Evolutionary conservation across 2,797 vertebrate species (phyloP), one percentile per base, ranked within the genome.

Genomic region (Pangasius macronema): DNA sequence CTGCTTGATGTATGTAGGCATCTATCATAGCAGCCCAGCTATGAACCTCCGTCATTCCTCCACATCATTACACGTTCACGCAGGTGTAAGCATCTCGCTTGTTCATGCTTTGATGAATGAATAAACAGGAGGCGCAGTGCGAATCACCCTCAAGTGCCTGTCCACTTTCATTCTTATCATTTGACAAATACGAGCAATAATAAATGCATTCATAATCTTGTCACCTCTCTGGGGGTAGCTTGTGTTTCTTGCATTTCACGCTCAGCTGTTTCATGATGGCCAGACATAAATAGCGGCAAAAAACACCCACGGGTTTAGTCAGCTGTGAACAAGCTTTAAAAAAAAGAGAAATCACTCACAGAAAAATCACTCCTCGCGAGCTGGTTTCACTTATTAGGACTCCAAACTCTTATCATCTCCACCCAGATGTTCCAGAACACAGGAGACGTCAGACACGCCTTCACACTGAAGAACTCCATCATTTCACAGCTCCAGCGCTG

Each of bases 201-300:
- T 90, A 87, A 93, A 89, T 81, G 85, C 88, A 77, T 90, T 65
- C 87, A 82, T 92, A 39, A 85, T 88, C 84, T 85, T 67, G 59
- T 49, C 81, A 87, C 73, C 88, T 91, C 88, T 88, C 86, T 3
- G 20, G 77, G 89, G 90, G 49, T 46, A n/a, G 85, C 81, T 61
- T 83, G 73, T 80, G 88, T 84, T 86, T 86, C 65, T 84, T 83
- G 72, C 73, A 72, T 80, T 86, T 88, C 88, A 80, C 72, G 81
- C 87, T 86, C 72, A 68, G 72, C 81, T 86, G 80, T 88, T 88
- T 83, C 61, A 82, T 85, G 84, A 80, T 85, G 87, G 81, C 81
- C 39, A 33, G 87, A 72, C 75, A 36, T 84, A 88, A 88, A 84
- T 70, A 79, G 88, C 63, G 36, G 75, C 81, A 61, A 76, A 83